Base-by-base conservation (phyloP, 2,888 invertebrate genomes). In the Thymelicus lineola region DNA sequence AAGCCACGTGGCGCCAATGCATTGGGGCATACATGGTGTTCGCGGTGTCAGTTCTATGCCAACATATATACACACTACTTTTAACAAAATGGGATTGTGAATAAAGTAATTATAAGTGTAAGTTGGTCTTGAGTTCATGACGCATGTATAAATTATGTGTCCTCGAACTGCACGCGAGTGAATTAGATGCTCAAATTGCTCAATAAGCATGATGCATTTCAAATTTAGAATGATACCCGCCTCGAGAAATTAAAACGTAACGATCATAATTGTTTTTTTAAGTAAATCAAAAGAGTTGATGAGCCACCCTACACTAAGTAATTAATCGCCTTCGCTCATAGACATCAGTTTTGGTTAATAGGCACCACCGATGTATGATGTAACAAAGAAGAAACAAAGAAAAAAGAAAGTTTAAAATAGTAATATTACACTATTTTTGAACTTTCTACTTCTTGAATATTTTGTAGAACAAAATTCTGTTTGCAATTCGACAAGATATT, bases 151-250 rank as follows among this genome's bases (percentile, higher is more conserved):
- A n/a, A n/a, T n/a, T n/a, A n/a, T 15, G 15, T 55, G 58, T 36
- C 50, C 15, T 38, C 36, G 42, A 62, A 46, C 50, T 45, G 61
- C 17, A 62, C 68, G 57, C 58, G 63, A 64, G 69, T 64, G 58
- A 63, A 69, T 69, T 63, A 50, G 58, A 69, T 50, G 63, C 42
- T 58, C 48, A 46, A 28, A 28, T 28, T 60, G 45, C 28, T 64
- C 63, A 53, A 59, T 64, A 53, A 46, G 20, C 58, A 55, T 46
- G 64, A 53, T 62, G 55, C 48, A 57, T 64, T 59, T 64, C 50
- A 57, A 57, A 48, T 63, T 63, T 28, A 57, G 36, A 35, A 45
- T 28, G 48, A 66, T 28, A 38, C 50, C 59, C 48, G 58, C 38
- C 38, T 58, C 3, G 9, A 42, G 42, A 4, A 12, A 42, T 9